A percentile compares a stretch with the other conserved stretches of the same genome.
These are phyloP conservation scores for Mimumesa dahlbomi DNA, from an alignment of 2,888 invertebrate species.

Conservation along the genomic window DNA sequence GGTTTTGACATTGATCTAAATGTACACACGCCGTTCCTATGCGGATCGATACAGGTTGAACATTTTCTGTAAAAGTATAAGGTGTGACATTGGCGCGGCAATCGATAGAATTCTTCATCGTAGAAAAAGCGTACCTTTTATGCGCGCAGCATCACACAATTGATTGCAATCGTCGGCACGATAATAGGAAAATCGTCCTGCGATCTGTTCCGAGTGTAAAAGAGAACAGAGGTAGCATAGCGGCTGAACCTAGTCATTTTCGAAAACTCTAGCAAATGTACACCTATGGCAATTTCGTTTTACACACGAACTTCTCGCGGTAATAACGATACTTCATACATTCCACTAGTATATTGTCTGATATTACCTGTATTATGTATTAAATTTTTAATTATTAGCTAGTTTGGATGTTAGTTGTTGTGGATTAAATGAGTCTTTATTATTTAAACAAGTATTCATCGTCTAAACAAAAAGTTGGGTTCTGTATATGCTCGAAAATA, in stretches of 20 bases:
- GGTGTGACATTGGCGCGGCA: conserved; percentile 74
- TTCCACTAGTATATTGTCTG: no score
- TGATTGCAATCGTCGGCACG: conserved; percentile 17
- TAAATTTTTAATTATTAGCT: no score
- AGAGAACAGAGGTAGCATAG: conserved; percentile 62
- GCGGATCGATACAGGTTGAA: conserved; percentile 60
- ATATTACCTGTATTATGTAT: no score
- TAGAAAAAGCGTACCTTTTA: conserved; percentile 31
- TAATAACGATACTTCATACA: no score
- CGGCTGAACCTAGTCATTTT: no score
- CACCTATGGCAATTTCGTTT: no score
- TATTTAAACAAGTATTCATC: no score
- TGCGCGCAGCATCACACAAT: conserved; percentile 25
- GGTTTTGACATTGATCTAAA: conserved; percentile 47
- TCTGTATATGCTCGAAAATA: conserved; percentile 50
- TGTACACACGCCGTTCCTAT: conserved; percentile 50
- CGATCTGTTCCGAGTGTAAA: conserved; percentile 63
- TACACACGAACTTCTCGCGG: no score
- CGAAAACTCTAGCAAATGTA: no score
- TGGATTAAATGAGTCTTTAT: no score
- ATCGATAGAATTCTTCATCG: conserved; percentile 24
- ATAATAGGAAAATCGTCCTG: conserved; percentile 34
- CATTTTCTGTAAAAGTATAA: conserved; percentile 75
- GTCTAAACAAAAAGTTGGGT: background rate
- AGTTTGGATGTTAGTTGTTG: no score